Percentiles rank a stretch among this genome's conserved stretches.
Conservation (phyloP, 2,888 invertebrate species). For the Sepiola atlantica region DNA sequence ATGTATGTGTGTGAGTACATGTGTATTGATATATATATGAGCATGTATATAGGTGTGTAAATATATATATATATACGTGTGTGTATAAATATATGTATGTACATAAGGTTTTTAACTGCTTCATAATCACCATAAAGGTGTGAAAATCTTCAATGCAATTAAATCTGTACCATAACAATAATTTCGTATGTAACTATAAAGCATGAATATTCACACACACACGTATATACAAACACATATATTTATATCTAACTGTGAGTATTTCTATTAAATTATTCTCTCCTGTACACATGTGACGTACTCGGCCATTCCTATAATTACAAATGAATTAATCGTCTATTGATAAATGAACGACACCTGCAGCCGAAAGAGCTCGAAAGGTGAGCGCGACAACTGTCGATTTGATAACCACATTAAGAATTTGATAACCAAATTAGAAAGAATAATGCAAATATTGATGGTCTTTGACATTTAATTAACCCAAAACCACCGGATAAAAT, state of each 20-base stretch:
- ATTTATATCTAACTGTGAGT: too few species aligned
- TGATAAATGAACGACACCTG: slow-evolving; percentile 32
- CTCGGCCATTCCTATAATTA: neutral
- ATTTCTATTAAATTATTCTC: too few species aligned
- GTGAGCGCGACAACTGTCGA: neutral
- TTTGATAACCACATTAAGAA: neutral
- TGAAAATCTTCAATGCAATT: too few species aligned
- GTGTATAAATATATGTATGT: neutral
- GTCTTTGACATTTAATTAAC: slow-evolving; percentile 32
- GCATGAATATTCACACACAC: too few species aligned
- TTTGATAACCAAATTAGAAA: neutral
- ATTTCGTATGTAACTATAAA: too few species aligned
- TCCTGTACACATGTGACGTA: neutral
- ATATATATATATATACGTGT: neutral
- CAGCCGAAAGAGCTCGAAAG: slow-evolving; percentile 6
- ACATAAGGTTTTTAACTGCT: too few species aligned
- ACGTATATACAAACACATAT: too few species aligned
- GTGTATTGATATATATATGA: neutral
- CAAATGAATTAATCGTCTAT: slow-evolving; percentile 32
- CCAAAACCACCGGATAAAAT: neutral
- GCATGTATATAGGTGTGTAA: neutral
- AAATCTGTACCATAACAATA: too few species aligned
- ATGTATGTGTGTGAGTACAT: neutral
- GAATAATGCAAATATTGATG: slow-evolving; percentile 21
- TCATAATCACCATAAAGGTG: too few species aligned